Conservation (phyloP, 2,888 invertebrate species). For the Pseudococcus viburni region DNA sequence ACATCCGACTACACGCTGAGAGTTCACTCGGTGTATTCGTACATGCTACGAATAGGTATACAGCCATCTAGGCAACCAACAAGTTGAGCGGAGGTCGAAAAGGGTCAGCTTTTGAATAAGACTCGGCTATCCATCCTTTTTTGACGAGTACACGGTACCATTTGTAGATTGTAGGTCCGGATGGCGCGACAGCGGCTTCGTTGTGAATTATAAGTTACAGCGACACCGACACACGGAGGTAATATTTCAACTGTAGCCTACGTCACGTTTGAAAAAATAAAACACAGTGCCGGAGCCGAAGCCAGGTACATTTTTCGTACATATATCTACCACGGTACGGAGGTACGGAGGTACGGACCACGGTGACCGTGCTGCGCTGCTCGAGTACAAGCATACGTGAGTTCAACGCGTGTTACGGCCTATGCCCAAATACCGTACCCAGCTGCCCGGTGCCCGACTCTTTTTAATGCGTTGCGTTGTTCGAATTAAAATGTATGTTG, state of each 20-base stretch:
- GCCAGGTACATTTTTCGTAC: neutral
- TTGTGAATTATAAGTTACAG: constrained; percentile 17
- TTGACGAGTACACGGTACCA: neutral
- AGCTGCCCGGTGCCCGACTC: too few species aligned
- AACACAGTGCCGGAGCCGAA: neutral
- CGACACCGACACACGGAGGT: constrained; percentile 14
- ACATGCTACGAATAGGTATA: neutral
- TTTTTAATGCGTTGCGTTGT: neutral
- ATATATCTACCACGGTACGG: neutral
- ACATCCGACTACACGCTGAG: neutral
- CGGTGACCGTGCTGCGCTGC: too few species aligned
- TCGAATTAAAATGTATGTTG: constrained; percentile 42
- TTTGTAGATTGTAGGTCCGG: neutral
- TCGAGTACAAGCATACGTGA: neutral
- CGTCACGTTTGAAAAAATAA: constrained; percentile 48
- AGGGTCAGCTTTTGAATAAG: constrained; percentile 45
- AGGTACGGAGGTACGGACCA: neutral
- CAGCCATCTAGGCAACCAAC: neutral
- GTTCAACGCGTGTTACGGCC: neutral
- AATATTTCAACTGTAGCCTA: constrained; percentile 1
- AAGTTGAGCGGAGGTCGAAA: neutral
- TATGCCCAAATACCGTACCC: neutral
- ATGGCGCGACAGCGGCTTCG: neutral
- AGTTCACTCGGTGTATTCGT: neutral
- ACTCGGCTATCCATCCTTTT: constrained; percentile 16